These are phyloP conservation scores for Spermophilus dauricus DNA, from an alignment of 2,113 vertebrate species.

Conservation along the genomic window DNA sequence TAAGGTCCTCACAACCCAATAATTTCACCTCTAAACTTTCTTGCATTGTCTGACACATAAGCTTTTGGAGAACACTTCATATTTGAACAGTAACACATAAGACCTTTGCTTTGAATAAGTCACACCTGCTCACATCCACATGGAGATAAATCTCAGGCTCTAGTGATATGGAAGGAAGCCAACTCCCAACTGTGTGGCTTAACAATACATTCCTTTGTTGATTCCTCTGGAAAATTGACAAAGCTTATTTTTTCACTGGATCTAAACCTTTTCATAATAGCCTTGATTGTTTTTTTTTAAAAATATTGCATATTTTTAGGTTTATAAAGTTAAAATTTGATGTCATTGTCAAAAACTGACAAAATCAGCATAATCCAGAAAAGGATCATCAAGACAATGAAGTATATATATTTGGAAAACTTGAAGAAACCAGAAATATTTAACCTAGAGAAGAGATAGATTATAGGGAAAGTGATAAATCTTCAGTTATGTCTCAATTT, in stretches of 20 bases:
- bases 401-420: neutral
- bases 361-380: neutral
- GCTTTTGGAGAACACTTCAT: too few species aligned
- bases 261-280: neutral
- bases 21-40: too few species aligned
- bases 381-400: neutral
- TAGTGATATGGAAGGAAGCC: neutral
- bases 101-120: neutral
- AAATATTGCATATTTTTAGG: constrained; percentile 26
- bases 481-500: neutral
- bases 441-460: neutral
- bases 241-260: neutral
- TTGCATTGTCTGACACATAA: too few species aligned
- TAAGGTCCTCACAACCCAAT: too few species aligned
- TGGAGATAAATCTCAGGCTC: neutral
- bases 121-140: neutral
- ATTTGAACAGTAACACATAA: too few species aligned
- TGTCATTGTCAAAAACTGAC: constrained; percentile 25
- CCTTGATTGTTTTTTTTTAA: neutral
- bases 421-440: neutral
- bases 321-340: constrained; percentile 4
- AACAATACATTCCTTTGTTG: neutral
- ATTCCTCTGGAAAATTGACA: neutral
- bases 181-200: neutral
- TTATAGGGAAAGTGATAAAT: neutral